Evolutionary conservation across 1,140 invertebrate species (phyloP), one percentile per base, ranked within the genome.

Genomic region (Cotesia glomerata): DNA sequence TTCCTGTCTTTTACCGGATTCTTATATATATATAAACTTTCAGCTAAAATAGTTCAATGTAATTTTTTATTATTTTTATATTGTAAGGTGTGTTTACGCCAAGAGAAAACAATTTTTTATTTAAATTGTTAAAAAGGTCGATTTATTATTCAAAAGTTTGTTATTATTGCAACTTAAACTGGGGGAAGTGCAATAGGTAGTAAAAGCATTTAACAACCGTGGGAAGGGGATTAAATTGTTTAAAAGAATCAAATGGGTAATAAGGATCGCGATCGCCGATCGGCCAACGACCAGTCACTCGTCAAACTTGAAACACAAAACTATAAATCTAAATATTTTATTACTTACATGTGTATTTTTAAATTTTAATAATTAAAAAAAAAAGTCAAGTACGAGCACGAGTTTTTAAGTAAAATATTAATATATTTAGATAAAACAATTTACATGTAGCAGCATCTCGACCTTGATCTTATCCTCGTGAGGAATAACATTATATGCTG

Each of bases 241-340:
- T 49, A 14, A 49, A 49, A n/a, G 11, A 67, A 26, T 52, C 65
- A 67, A 52, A 18, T 18, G 45, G 49, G 52, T 26, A 67, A 67
- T 18, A 18, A 67, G 54, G 56, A 69, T 69, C 58, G 51, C 52
- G 16, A 58, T 49, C 36, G 26, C 26, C 26, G 26, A 26, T 26
- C 26, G 26, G 26, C 26, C 26, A 26, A 26, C 26, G 63, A 76
- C 76, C 79, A 82, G 80, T 83, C 79, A 80, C 76, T 81, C 75
- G 81, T 81, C 79, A 83, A 82, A 82, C 80, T 79, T 78, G 75
- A 78, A 80, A 80, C 78, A 79, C 77, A 80, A 82, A 82, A 83
- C 81, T 81, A 26, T 26, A 26, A 26, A 26, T 26, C 2, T 26
- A 26, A 26, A 26, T 0, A 26, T 26, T 26, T 26, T 26, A 26